phyloP scores from a whole-genome alignment of 2,888 invertebrate species.

The Mesorhabditis spiculigera region DNA sequence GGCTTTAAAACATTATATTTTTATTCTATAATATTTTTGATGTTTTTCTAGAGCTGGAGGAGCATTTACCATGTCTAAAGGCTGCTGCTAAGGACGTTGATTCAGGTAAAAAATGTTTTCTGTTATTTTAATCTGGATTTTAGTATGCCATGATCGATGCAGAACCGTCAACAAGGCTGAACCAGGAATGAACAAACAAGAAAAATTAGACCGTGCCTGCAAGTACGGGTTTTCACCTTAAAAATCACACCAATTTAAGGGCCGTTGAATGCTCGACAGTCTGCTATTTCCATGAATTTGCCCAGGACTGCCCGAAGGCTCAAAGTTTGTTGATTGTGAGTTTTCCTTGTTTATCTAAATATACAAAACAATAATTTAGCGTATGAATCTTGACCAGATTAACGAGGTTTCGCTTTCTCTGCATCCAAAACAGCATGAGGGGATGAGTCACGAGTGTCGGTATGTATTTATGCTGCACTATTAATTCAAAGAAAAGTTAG shows the following conservation, averaged over 20 bases:
- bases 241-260: slow-evolving; percentile 18
- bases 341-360: not conserved
- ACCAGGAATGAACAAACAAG: slow-evolving; percentile 25
- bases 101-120: not conserved
- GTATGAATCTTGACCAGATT: not conserved
- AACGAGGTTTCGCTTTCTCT: not conserved
- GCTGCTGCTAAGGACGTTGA: slow-evolving; percentile 31
- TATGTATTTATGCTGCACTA: not conserved
- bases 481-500: too few species aligned
- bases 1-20: not conserved
- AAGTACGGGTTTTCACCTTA: not conserved
- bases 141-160: slow-evolving; percentile 34
- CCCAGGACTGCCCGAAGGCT: slow-evolving; percentile 45
- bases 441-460: not conserved
- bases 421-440: not conserved
- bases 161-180: slow-evolving; percentile 26
- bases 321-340: slow-evolving; percentile 43
- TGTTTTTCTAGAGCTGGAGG: slow-evolving; percentile 24
- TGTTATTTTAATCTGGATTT: slow-evolving; percentile 1
- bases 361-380: not conserved
- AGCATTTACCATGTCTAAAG: slow-evolving; percentile 30
- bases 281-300: slow-evolving; percentile 51
- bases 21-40: not conserved
- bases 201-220: slow-evolving; percentile 29
- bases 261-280: slow-evolving; percentile 51